A percentile compares a stretch with the other conserved stretches of the same genome.
phyloP scores from a whole-genome alignment of 2,113 vertebrate genomes.

The Chaetorhynchus papuensis region DNA sequence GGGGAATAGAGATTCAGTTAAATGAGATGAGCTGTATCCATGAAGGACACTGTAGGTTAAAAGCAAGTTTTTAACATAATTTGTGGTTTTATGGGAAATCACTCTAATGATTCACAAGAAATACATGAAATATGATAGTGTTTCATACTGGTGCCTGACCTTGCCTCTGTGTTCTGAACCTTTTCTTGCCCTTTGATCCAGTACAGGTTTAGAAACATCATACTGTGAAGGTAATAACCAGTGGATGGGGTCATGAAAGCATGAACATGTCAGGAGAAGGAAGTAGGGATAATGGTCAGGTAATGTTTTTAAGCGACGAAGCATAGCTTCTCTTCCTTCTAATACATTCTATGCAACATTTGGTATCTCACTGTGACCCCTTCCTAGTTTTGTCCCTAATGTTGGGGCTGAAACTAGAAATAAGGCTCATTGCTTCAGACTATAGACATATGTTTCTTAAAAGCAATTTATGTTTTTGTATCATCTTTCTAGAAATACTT shows the following conservation, averaged over 20 bases:
- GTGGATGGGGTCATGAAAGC: not conserved
- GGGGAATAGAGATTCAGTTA: not conserved
- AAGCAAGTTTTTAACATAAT: constrained; percentile 5
- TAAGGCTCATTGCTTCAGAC: not conserved
- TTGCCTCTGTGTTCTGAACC: not conserved
- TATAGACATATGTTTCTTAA: not conserved
- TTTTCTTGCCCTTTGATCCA: not conserved
- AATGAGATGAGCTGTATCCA: not conserved
- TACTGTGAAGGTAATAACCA: not conserved
- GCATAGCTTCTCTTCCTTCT: not conserved
- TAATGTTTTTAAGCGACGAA: not conserved
- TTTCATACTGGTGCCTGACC: not conserved
- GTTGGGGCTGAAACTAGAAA: not conserved
- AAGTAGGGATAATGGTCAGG: not conserved
- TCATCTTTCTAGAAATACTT: not conserved
- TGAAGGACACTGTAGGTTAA: constrained; percentile 32
- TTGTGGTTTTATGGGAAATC: constrained; percentile 23
- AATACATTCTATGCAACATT: not conserved
- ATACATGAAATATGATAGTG: not conserved
- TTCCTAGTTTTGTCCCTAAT: not conserved
- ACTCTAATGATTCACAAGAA: constrained; percentile 4
- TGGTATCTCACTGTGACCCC: not conserved
- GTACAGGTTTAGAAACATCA: not conserved
- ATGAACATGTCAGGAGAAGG: not conserved
- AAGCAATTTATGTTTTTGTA: not conserved